phyloP scores from a whole-genome alignment of 2,113 vertebrate genomes.

The Austrofundulus limnaeus region DNA sequence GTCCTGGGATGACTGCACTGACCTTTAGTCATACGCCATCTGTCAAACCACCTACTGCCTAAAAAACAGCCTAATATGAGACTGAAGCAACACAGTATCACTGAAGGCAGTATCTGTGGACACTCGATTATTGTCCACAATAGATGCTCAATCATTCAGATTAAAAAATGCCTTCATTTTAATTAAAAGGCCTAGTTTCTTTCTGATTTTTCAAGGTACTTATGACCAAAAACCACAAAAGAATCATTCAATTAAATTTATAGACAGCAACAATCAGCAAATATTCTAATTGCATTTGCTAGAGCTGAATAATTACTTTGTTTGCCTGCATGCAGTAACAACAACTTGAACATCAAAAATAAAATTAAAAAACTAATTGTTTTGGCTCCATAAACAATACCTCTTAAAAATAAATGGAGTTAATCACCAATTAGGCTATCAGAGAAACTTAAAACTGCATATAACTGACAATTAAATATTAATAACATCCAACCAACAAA shows the following conservation, averaged over 20 bases:
- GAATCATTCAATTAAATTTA: too few species aligned
- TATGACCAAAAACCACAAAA: too few species aligned
- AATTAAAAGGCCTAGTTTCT: too few species aligned
- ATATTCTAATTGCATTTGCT: not conserved
- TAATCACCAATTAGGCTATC: not conserved
- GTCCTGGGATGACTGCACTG: constrained; percentile 35
- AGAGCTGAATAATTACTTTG: not conserved
- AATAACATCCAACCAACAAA: not conserved
- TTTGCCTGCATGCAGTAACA: too few species aligned
- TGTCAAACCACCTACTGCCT: constrained; percentile 35
- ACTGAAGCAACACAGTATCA: not conserved
- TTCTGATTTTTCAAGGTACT: too few species aligned
- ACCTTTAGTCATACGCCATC: constrained; percentile 41
- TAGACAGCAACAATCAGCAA: not conserved
- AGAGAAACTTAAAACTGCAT: not conserved
- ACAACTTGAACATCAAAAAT: too few species aligned
- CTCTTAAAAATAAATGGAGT: not conserved
- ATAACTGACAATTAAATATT: not conserved
- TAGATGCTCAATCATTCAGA: not conserved
- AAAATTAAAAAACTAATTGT: not conserved
- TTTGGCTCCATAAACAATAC: not conserved
- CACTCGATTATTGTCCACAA: not conserved
- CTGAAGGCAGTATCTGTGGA: not conserved
- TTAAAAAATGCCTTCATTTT: not conserved
- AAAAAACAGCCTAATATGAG: constrained; percentile 9